A percentile compares a stretch with the other conserved stretches of the same genome.
Evolutionary conservation across 2,113 vertebrate species (phyloP).

Genomic region (Poicephalus gulielmi): DNA sequence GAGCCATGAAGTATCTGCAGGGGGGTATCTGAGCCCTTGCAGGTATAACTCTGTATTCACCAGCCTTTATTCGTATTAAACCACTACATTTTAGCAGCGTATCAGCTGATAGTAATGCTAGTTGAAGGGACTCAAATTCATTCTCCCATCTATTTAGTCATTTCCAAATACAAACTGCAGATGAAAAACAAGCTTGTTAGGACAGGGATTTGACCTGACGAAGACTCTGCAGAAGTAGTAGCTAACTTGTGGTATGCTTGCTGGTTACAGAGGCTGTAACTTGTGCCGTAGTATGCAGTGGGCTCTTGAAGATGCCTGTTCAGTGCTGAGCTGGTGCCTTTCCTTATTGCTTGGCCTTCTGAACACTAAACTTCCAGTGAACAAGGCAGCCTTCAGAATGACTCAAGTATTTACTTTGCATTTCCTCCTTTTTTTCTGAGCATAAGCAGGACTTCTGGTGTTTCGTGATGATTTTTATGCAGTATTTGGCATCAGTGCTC

Average conservation of each 20-base stretch:
- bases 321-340: background rate
- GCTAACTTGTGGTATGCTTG: background rate
- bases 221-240: background rate
- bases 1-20: background rate
- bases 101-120: background rate
- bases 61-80: background rate
- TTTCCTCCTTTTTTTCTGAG: background rate
- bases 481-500: background rate
- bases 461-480: background rate
- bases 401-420: background rate
- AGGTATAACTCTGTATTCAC: background rate
- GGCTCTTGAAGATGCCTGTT: background rate
- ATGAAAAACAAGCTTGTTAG: background rate
- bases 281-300: fast-evolving
- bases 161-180: background rate
- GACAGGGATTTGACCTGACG: background rate
- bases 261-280: background rate
- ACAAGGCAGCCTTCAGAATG: background rate
- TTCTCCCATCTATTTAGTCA: background rate
- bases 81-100: background rate
- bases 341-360: background rate
- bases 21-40: background rate
- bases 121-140: background rate
- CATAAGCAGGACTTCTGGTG: background rate
- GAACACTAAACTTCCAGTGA: background rate